Conservation (phyloP, 1,140 invertebrate genomes). For the Achroia grisella region DNA sequence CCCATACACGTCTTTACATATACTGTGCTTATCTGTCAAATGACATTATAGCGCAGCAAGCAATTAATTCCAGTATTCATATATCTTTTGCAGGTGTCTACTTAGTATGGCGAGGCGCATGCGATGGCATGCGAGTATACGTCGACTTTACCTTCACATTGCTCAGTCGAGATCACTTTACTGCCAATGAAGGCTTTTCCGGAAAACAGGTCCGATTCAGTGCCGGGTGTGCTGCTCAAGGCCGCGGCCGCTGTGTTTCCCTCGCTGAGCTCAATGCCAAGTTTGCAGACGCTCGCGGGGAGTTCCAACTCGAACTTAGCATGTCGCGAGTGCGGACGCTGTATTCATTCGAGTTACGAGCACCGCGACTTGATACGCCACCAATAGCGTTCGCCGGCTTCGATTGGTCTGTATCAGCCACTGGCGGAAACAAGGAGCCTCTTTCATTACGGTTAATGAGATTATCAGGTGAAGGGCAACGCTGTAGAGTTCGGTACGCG, state of each 20-base stretch:
- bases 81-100: conserved; percentile 82
- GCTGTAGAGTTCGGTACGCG: conserved; percentile 84
- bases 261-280: conserved; percentile 84
- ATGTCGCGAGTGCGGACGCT: conserved; percentile 85
- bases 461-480: conserved; percentile 87
- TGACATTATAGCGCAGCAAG: too few relatives aligned
- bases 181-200: conserved; percentile 87
- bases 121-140: conserved; percentile 83
- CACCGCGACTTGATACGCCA: conserved; percentile 70
- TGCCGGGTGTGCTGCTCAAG: conserved; percentile 82
- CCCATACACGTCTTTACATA: too few relatives aligned
- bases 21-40: too few relatives aligned
- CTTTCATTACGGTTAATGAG: conserved; percentile 80
- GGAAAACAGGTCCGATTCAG: conserved; percentile 85
- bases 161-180: conserved; percentile 90
- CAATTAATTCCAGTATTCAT: conserved; percentile 3
- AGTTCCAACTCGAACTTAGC: conserved; percentile 87
- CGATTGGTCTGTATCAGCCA: conserved; percentile 88
- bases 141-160: conserved; percentile 91
- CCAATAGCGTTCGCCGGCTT: conserved; percentile 77
- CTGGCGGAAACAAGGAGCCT: conserved; percentile 76
- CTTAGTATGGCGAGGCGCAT: conserved; percentile 84
- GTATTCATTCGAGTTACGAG: conserved; percentile 82
- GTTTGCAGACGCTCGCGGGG: conserved; percentile 88
- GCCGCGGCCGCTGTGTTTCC: conserved; percentile 86